Conservation (phyloP, 37 sponge, comb jelly and placozoan genomes). For the Dysidea cf. avara region DNA sequence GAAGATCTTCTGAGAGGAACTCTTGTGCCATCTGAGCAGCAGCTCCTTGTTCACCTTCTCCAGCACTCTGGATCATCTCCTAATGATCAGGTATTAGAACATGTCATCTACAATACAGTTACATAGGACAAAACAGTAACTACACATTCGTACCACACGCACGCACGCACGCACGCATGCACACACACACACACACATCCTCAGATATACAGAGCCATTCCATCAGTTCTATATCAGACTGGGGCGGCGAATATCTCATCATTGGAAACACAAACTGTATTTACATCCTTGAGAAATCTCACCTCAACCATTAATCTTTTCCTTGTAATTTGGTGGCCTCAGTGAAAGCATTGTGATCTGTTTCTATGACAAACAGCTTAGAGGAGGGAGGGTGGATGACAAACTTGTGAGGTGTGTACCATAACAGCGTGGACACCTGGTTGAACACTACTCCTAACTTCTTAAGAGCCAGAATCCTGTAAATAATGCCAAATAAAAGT, state of each 20-base stretch:
- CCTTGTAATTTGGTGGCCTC: constrained; percentile 84
- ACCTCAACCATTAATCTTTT: constrained; percentile 94
- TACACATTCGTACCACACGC: too few species aligned
- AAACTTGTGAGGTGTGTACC: constrained; percentile 93
- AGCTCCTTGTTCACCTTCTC: constrained; percentile 74
- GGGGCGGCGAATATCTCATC: too few species aligned
- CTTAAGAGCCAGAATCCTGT: constrained; percentile 92
- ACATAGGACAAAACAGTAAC: too few species aligned
- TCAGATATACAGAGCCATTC: too few species aligned
- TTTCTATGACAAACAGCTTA: constrained; percentile 81
- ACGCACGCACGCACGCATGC: too few species aligned
- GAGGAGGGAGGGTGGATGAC: constrained; percentile 74
- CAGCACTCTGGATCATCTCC: constrained; percentile 92
- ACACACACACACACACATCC: too few species aligned
- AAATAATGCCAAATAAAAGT: not conserved
- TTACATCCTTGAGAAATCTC: too few species aligned
- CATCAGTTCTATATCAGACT: too few species aligned
- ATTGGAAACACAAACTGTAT: too few species aligned
- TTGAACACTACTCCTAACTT: constrained; percentile 98
- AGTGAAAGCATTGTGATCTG: constrained; percentile 97
- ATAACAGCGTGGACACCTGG: constrained; percentile 90
- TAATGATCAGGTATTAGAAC: not conserved
- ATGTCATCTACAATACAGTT: too few species aligned
- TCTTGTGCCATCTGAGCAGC: constrained; percentile 86
- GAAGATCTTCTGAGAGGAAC: constrained; percentile 85